phyloP scores from a whole-genome alignment of 2,113 vertebrate species.

The Symphodus melops region DNA sequence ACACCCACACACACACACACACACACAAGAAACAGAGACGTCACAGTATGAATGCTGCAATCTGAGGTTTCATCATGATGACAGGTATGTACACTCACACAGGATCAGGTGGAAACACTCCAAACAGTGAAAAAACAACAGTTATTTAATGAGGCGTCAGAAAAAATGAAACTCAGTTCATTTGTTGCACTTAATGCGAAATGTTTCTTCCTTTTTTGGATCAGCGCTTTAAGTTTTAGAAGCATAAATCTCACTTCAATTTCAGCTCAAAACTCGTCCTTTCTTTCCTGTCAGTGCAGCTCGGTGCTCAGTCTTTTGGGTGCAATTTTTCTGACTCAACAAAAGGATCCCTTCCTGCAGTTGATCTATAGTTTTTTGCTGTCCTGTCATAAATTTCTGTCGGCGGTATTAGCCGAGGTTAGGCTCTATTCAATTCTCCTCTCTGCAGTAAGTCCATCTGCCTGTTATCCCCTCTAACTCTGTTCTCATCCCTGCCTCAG shows the following conservation, averaged over 20 bases:
- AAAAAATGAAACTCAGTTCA: slow-evolving; percentile 9
- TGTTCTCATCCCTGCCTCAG: slow-evolving; percentile 68
- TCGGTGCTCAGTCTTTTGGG: slow-evolving; percentile 45
- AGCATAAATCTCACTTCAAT: slow-evolving; percentile 22
- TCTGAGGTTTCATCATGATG: slow-evolving; percentile 47
- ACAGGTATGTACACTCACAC: slow-evolving; percentile 26
- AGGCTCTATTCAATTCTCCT: slow-evolving; percentile 76
- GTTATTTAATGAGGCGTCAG: background rate
- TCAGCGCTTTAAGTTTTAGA: slow-evolving; percentile 4
- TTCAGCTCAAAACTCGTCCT: slow-evolving; percentile 34
- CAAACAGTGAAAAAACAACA: background rate
- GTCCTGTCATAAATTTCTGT: slow-evolving; percentile 73
- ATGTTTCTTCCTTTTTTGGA: slow-evolving; percentile 21
- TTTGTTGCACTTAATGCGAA: slow-evolving; percentile 27
- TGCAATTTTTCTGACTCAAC: slow-evolving; percentile 68
- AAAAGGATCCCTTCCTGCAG: slow-evolving; percentile 55
- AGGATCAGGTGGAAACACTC: slow-evolving; percentile 8
- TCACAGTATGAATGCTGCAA: slow-evolving; percentile 35
- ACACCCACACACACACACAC: slow-evolving; percentile 8
- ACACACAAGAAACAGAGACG: slow-evolving; percentile 32
- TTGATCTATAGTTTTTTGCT: slow-evolving; percentile 76
- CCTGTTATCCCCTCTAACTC: slow-evolving; percentile 76
- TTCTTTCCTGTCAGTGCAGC: slow-evolving; percentile 32
- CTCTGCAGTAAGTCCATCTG: slow-evolving; percentile 76
- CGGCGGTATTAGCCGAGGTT: slow-evolving; percentile 74